phyloP scores from a whole-genome alignment of 1,140 invertebrate genomes.

The Nylanderia fulva region DNA sequence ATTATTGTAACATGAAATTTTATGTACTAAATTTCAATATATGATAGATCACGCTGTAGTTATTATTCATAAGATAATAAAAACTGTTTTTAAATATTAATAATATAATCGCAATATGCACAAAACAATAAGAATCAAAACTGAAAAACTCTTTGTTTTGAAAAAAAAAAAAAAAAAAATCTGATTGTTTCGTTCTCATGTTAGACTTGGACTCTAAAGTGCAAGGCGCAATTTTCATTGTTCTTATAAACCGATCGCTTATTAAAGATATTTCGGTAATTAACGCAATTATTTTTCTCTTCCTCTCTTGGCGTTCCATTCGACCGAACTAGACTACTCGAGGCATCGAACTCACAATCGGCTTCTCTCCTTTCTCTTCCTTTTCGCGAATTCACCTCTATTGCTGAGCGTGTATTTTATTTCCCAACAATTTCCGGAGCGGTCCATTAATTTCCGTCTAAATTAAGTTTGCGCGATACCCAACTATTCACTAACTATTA shows the following conservation, averaged over 20 bases:
- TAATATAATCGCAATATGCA: background rate
- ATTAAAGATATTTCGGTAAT: slow-evolving; percentile 52
- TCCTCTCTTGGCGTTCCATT: slow-evolving; percentile 27
- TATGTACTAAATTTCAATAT: too few species aligned
- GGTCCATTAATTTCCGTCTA: slow-evolving; percentile 11
- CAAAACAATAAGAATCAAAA: background rate
- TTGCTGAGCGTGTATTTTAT: slow-evolving; percentile 32
- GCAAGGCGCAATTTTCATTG: slow-evolving; percentile 30
- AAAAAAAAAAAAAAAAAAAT: too few species aligned
- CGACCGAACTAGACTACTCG: slow-evolving; percentile 29
- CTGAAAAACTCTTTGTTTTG: background rate
- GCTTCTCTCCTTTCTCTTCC: too few species aligned
- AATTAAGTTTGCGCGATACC: slow-evolving; percentile 27
- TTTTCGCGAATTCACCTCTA: slow-evolving; percentile 6
- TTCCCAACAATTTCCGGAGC: slow-evolving; percentile 15
- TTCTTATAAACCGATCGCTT: slow-evolving; percentile 35
- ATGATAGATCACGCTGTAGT: too few species aligned
- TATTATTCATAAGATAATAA: too few species aligned
- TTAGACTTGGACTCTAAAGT: background rate
- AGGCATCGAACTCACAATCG: slow-evolving; percentile 24
- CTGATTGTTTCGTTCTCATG: background rate
- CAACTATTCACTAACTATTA: background rate
- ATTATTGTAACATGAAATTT: too few species aligned
- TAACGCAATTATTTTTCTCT: slow-evolving; percentile 53
- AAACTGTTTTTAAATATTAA: background rate